These are phyloP conservation scores for Pyrgus malvae DNA, from an alignment of 2,888 invertebrate genomes.

Conservation along the genomic window DNA sequence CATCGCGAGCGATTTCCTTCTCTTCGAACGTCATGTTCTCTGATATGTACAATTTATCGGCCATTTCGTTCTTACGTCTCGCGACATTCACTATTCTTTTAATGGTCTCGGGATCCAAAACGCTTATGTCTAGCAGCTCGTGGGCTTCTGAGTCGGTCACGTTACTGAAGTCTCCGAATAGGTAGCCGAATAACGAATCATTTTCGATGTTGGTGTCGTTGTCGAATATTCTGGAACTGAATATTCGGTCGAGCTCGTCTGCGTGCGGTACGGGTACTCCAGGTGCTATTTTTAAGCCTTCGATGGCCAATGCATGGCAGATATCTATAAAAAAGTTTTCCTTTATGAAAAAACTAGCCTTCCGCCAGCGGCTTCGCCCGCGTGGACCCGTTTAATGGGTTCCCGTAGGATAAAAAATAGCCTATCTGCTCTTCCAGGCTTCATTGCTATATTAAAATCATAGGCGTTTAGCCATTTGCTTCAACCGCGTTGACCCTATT, in stretches of 20 bases:
- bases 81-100: constrained; percentile 33
- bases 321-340: too few species aligned
- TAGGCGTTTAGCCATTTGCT: too few species aligned
- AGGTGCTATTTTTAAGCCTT: constrained; percentile 18
- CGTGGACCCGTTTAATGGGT: too few species aligned
- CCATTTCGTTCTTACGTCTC: constrained; percentile 19
- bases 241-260: not conserved
- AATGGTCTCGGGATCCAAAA: constrained; percentile 34
- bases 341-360: too few species aligned
- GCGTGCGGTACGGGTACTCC: constrained; percentile 17
- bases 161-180: constrained; percentile 26
- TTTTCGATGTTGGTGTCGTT: constrained; percentile 14
- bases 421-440: too few species aligned
- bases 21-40: not conserved
- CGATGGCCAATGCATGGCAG: constrained; percentile 18
- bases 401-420: too few species aligned
- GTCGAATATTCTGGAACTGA: not conserved
- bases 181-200: constrained; percentile 31
- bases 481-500: too few species aligned
- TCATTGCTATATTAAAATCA: too few species aligned
- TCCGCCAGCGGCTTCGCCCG: too few species aligned
- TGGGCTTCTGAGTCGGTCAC: not conserved
- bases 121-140: constrained; percentile 33
- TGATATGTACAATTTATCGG: not conserved
- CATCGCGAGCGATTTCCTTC: not conserved